Percentiles rank a stretch among this genome's conserved stretches.
Evolutionary conservation across 30 jellyfish, hydroid and myxozoan species (phyloP).

Genomic region (Hydractinia echinata): DNA sequence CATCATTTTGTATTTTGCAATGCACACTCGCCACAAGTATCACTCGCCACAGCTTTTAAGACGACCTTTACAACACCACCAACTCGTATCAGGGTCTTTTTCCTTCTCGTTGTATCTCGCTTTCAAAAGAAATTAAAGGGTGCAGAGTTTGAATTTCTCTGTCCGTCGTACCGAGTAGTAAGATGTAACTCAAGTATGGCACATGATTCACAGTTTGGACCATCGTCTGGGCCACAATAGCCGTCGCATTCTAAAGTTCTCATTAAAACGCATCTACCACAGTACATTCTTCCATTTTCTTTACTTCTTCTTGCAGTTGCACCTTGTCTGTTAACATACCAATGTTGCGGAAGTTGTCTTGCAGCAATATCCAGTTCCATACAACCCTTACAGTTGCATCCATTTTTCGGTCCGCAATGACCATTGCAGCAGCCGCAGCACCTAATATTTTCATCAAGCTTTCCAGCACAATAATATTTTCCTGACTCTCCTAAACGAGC

Average conservation of each 20-base stretch:
- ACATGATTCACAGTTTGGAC: slow-evolving; percentile 81
- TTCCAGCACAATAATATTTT: slow-evolving; percentile 54
- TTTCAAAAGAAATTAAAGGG: no score
- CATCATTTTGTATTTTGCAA: no score
- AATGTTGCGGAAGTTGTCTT: slow-evolving; percentile 43
- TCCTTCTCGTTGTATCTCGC: no score
- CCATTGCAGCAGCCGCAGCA: slow-evolving; percentile 84
- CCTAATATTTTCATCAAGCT: slow-evolving; percentile 28
- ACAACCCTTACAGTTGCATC: slow-evolving; percentile 84
- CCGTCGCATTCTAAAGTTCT: slow-evolving; percentile 48
- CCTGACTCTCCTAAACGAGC: slow-evolving; percentile 83
- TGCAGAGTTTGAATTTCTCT: no score
- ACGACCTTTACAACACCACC: no score
- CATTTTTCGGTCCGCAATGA: slow-evolving; percentile 84
- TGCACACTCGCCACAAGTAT: no score
- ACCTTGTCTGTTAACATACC: slow-evolving; percentile 75
- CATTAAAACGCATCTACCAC: slow-evolving; percentile 68
- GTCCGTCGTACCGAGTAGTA: no score
- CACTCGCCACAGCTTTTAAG: no score
- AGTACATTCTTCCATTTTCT: slow-evolving; percentile 51
- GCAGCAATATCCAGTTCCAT: slow-evolving; percentile 60
- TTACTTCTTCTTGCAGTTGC: slow-evolving; percentile 37
- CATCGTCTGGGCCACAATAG: slow-evolving; percentile 85
- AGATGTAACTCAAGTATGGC: no score
- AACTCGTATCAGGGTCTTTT: no score